Percentiles rank a stretch among this genome's conserved stretches.
phyloP scores from a whole-genome alignment of 2,113 vertebrate species.

The Alces alces region DNA sequence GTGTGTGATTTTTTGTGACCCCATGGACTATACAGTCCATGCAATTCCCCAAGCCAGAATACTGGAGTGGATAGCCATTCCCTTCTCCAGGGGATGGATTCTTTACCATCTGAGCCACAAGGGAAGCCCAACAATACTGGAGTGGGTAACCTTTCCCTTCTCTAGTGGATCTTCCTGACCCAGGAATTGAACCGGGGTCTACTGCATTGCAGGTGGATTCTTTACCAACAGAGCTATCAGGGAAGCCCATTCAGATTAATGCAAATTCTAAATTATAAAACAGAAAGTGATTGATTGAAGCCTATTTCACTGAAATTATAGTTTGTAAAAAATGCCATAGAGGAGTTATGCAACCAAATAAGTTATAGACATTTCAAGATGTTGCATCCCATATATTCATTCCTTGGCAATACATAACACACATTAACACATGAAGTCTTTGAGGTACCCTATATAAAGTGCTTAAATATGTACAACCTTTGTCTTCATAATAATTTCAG shows the following conservation, averaged over 20 bases:
- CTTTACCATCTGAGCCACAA: neutral
- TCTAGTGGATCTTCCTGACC: neutral
- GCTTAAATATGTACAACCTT: neutral
- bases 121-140: neutral
- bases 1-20: neutral
- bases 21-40: neutral
- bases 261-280: neutral
- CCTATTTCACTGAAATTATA: neutral
- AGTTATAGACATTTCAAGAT: neutral
- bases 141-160: neutral
- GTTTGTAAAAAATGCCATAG: neutral
- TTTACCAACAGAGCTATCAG: neutral
- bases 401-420: neutral
- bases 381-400: neutral
- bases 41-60: neutral
- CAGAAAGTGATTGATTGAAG: neutral
- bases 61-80: neutral
- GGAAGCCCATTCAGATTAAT: neutral
- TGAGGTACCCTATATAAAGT: neutral
- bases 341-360: neutral
- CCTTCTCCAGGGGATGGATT: neutral
- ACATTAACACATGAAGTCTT: neutral
- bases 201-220: neutral
- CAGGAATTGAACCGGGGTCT: neutral
- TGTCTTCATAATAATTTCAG: neutral